Base-by-base conservation (phyloP, 2,113 vertebrate genomes). In the Pelodiscus sinensis region DNA sequence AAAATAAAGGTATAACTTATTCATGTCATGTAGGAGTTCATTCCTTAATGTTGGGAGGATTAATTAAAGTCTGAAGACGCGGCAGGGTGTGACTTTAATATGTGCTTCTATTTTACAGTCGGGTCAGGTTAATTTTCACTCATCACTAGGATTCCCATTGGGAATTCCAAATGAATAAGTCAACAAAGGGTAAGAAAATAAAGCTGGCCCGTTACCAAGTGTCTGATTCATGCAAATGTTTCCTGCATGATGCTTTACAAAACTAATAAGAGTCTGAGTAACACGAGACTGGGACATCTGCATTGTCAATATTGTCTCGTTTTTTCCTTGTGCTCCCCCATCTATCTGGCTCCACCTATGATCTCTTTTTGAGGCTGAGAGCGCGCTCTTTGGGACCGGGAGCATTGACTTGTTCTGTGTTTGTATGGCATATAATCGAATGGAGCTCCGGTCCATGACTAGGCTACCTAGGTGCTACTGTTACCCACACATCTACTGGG, bases 1-100 rank as follows among this genome's bases (percentile, higher is more conserved):
- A 60, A 85, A 84, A 54, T 87, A 89, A 82, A 88, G 79, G 52
- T 29, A 87, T 86, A 79, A 51, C 84, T 97, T 95, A 89, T 84
- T 94, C 90, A 84, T 44, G 73, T 81, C 51, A 55, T 4, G 80
- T 93, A 35, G 50, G 24, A 91, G 79, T 86, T 89, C 79, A 16
- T 91, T 92, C 62, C 71, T 81, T 77, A 56, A 44, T 92, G 79
- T 24, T 85, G 82, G 75, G 4, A 38, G 54, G 88, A 84, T 87
- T 89, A 85, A 90, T 78, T 88, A 5, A 81, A 84, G 87, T 8
- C 38, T 44, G 44, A 50, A 25, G 22, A 75, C 38, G 44, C 15
- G 73, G 84, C 68, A 82, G 85, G n/a, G 79, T 57, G 50, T 29
- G 56, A 75, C 84, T 80, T 77, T 24, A 6, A 44, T 86, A 71